Evolutionary conservation across 2,797 vertebrate genomes (phyloP).

Genomic region (Synanceia verrucosa): DNA sequence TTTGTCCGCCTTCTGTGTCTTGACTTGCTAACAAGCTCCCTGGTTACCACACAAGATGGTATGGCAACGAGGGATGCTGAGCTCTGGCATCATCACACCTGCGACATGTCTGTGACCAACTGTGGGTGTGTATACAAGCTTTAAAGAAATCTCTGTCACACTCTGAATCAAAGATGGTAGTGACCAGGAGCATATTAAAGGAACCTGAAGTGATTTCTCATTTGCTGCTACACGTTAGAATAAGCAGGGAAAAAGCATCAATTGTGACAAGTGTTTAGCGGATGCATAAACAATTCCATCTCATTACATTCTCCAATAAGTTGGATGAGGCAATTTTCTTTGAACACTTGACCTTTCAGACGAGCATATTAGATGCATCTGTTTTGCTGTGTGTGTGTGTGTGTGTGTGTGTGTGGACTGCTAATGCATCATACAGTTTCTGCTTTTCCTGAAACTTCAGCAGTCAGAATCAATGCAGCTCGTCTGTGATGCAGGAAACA

Average conservation of each 20-base stretch:
- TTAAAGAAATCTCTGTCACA: slow-evolving; percentile 47
- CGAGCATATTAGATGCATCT: slow-evolving; percentile 67
- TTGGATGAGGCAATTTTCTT: slow-evolving; percentile 68
- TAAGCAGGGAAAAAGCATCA: slow-evolving; percentile 41
- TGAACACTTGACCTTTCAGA: slow-evolving; percentile 71
- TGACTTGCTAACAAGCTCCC: slow-evolving; percentile 37
- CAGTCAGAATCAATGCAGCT: slow-evolving; percentile 22
- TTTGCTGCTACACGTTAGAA: slow-evolving; percentile 33
- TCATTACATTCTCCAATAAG: slow-evolving; percentile 71
- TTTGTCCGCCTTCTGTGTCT: background rate
- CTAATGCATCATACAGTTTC: slow-evolving; percentile 7
- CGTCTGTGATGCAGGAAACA: slow-evolving; percentile 1
- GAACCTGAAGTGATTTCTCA: slow-evolving; percentile 46
- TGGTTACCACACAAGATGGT: slow-evolving; percentile 25
- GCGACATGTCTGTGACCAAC: slow-evolving; percentile 55
- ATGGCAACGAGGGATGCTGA: slow-evolving; percentile 28
- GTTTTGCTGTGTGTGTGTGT: slow-evolving; percentile 32
- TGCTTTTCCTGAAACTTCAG: slow-evolving; percentile 25
- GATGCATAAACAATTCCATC: slow-evolving; percentile 69
- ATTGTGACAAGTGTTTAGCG: slow-evolving; percentile 59
- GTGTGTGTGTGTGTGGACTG: background rate
- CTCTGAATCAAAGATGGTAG: slow-evolving; percentile 24
- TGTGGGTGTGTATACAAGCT: slow-evolving; percentile 3
- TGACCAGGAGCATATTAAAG: slow-evolving; percentile 41
- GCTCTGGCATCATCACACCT: slow-evolving; percentile 31